phyloP scores from a whole-genome alignment of 2,888 invertebrate species.

The Aporophyla lueneburgensis region DNA sequence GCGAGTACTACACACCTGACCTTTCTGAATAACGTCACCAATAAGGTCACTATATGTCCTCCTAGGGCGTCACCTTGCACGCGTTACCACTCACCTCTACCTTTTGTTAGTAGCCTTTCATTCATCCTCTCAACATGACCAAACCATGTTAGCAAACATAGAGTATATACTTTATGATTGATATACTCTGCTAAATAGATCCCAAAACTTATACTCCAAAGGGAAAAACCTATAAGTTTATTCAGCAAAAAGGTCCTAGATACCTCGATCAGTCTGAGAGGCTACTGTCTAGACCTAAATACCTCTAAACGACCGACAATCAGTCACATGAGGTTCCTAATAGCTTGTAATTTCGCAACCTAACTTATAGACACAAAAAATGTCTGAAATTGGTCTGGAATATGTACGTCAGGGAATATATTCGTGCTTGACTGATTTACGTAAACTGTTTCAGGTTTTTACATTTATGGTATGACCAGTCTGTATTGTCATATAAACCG shows the following conservation, averaged over 20 bases:
- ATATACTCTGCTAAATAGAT: neutral
- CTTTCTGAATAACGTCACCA: too few relatives aligned
- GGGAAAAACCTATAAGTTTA: neutral
- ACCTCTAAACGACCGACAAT: constrained; percentile 33
- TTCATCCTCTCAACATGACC: too few relatives aligned
- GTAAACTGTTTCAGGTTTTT: neutral
- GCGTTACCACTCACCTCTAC: too few relatives aligned
- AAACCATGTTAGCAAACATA: too few relatives aligned
- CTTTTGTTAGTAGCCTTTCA: too few relatives aligned
- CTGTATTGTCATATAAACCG: neutral
- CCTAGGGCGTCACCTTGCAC: neutral
- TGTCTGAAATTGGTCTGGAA: neutral
- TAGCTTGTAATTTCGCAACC: constrained; percentile 20
- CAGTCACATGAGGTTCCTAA: constrained; percentile 25
- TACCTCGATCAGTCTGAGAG: constrained; percentile 32
- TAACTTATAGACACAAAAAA: constrained; percentile 34
- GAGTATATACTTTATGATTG: neutral
- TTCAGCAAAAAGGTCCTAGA: constrained; percentile 8
- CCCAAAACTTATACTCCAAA: neutral
- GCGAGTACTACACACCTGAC: too few relatives aligned
- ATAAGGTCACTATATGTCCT: too few relatives aligned
- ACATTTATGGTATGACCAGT: neutral
- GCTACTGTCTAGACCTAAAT: constrained; percentile 27
- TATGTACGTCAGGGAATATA: neutral
- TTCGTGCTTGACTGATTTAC: neutral